Percentiles rank a stretch among this genome's conserved stretches.
These are phyloP conservation scores for Bhutanitis thaidina DNA, from an alignment of 2,888 invertebrate genomes.

Conservation along the genomic window DNA sequence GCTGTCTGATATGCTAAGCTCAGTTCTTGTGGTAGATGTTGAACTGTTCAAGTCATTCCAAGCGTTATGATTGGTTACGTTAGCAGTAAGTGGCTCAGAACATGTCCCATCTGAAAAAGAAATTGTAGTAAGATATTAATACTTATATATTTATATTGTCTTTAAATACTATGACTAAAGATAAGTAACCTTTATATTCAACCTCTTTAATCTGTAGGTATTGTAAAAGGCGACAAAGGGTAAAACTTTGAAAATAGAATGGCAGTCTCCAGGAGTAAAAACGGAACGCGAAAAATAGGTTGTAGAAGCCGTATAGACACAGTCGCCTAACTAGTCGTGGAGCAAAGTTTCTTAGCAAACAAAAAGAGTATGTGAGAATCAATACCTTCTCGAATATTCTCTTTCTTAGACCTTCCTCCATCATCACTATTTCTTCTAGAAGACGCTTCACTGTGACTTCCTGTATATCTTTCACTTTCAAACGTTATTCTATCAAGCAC, in stretches of 20 bases:
- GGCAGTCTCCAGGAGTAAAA: too few species aligned
- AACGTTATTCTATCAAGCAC: constrained; percentile 54
- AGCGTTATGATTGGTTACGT: constrained; percentile 40
- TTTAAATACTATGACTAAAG: too few species aligned
- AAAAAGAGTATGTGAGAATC: neutral
- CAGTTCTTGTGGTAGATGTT: constrained; percentile 66
- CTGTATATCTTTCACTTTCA: constrained; percentile 56
- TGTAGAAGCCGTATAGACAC: too few species aligned
- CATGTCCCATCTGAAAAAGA: constrained; percentile 54
- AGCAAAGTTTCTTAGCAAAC: neutral
- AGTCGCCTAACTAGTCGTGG: too few species aligned
- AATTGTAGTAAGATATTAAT: neutral
- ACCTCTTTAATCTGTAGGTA: too few species aligned
- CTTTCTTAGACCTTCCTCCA: constrained; percentile 45
- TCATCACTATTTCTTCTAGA: constrained; percentile 69
- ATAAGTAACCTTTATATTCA: too few species aligned
- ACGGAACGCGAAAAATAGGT: too few species aligned
- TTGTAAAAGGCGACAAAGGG: too few species aligned
- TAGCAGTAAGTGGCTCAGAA: constrained; percentile 68
- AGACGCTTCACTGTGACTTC: constrained; percentile 57
- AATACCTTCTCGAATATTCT: constrained; percentile 52
- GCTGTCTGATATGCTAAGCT: constrained; percentile 59
- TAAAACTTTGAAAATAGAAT: too few species aligned
- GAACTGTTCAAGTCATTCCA: constrained; percentile 61
- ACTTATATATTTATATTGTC: too few species aligned